Percentiles rank a stretch among this genome's conserved stretches.
phyloP scores from a whole-genome alignment of 1,140 invertebrate genomes.

The Bombus breviceps region DNA sequence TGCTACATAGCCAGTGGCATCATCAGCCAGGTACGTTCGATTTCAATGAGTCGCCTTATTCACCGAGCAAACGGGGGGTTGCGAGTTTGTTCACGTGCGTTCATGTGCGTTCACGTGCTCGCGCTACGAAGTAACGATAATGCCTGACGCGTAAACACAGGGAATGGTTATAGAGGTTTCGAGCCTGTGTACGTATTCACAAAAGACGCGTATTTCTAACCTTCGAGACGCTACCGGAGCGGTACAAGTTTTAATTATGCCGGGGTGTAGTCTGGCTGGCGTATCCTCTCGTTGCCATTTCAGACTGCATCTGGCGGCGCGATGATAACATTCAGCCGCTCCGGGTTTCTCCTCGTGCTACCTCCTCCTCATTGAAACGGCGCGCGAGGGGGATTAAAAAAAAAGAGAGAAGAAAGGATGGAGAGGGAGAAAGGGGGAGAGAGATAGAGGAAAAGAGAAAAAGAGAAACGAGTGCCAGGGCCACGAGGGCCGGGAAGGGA shows the following conservation, averaged over 20 bases:
- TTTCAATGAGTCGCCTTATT: slow-evolving; percentile 25
- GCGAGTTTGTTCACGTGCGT: too few species aligned
- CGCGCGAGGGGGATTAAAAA: background rate
- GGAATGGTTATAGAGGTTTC: background rate
- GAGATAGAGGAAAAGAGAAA: slow-evolving; percentile 27
- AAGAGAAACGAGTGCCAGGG: slow-evolving; percentile 17
- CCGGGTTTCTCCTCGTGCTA: slow-evolving; percentile 42
- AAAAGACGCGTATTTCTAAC: slow-evolving; percentile 50
- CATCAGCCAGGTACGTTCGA: background rate
- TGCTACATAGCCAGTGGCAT: background rate
- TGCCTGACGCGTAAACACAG: slow-evolving; percentile 14
- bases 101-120: background rate
- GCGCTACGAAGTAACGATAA: slow-evolving; percentile 21
- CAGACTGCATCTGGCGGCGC: slow-evolving; percentile 61
- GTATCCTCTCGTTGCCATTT: slow-evolving; percentile 57
- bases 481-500: background rate
- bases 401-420: background rate
- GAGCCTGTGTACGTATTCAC: background rate
- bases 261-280: slow-evolving; percentile 37
- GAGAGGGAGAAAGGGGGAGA: background rate
- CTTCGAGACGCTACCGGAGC: slow-evolving; percentile 42
- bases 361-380: slow-evolving; percentile 52
- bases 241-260: slow-evolving; percentile 69
- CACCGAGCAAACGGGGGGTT: background rate
- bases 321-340: slow-evolving; percentile 63